Base-by-base conservation (phyloP, 2,888 invertebrate species). In the Gastrophysa polygoni region DNA sequence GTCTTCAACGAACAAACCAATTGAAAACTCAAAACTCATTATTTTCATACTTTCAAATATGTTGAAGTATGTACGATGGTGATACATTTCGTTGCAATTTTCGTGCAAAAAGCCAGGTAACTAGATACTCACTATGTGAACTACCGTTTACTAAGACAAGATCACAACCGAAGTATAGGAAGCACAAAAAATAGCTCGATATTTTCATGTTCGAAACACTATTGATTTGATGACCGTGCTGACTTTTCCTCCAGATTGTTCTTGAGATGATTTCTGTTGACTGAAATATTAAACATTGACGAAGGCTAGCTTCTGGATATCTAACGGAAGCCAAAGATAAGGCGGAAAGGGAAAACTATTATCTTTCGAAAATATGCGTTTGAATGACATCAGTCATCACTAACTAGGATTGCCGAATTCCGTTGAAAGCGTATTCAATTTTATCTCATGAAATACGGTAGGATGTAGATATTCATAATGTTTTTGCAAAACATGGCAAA, bases 281-380 rank as follows among this genome's bases (percentile, higher is more conserved):
- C 20, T 43, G 18, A 54, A 49, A 21, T 55, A 38, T 38, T 3
- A 52, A 44, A 58, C 47, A 49, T 58, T 61, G 61, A 29, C 60
- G 54, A 64, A 58, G 28, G 18, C 54, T 34, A 29, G 44, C 46
- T 44, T 21, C 17, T 51, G 38, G 48, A 21, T 58, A 58, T 64
- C 59, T 50, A 68, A 54, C 67, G 67, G 67, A 68, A 65, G 54
- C 58, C 10, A 38, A 38, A 59, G 62, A 67, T 63, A 68, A 61
- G 54, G 54, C 57, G 61, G 61, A 65, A 57, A 62, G 64, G 59
- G 59, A 57, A 47, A 54, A 46, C 51, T 55, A 59, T 65, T 61
- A 63, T 59, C 63, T 61, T 59, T 21, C 43, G 57, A 58, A 66
- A 64, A 64, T 63, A 67, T 58, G 58, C 54, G 49, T 57, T 29